Evolutionary conservation across 2,113 vertebrate species (phyloP), one percentile per base, ranked within the genome.

Genomic region (Strix aluco): DNA sequence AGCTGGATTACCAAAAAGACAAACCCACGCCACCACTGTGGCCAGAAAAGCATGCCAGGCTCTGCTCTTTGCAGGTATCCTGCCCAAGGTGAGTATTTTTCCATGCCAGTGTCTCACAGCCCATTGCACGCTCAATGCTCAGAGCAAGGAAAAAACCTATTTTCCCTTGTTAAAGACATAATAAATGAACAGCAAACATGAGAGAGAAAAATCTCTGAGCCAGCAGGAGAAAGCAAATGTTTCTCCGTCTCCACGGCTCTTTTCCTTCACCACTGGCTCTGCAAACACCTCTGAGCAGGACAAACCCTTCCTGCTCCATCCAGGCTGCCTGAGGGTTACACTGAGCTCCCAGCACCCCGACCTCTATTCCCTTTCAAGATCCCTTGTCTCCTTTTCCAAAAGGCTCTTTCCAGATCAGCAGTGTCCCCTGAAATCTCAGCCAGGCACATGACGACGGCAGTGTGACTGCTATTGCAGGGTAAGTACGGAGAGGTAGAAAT

Each of bases 361-460:
- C 9, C 44, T 36, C 34, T 67, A 12, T 49, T 42, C 44, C 44
- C 15, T 73, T 62, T 15, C 4, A 3, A 32, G 46, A 20, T 12
- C 17, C 36, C 42, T 13, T 0, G 1, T 23, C 57, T 62, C 29
- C 15, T 78, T 34, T 63, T 40, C 46, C 13, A 27, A 74, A 81
- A 36, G 0, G 0, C 57, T 25, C 25, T 66, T 74, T 54, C 36
- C 58, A 52, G n/a, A 77, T 38, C 57, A 11, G 49, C 67, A 59
- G 38, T 29, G 6, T 18, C 19, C 15, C n/a, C 84, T 29, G 32
- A 72, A 83, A 77, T 15, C 86, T 14, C 86, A 69, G 62, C 86
- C 79, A 30, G 59, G 34, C 38, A 29, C 59, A 12, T 0, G 1
- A 11, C 0, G 2, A 18, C 10, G 30, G 22, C 0, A 0, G 3